These are phyloP conservation scores for Eciton burchellii DNA, from an alignment of 1,140 invertebrate genomes.

Conservation along the genomic window DNA sequence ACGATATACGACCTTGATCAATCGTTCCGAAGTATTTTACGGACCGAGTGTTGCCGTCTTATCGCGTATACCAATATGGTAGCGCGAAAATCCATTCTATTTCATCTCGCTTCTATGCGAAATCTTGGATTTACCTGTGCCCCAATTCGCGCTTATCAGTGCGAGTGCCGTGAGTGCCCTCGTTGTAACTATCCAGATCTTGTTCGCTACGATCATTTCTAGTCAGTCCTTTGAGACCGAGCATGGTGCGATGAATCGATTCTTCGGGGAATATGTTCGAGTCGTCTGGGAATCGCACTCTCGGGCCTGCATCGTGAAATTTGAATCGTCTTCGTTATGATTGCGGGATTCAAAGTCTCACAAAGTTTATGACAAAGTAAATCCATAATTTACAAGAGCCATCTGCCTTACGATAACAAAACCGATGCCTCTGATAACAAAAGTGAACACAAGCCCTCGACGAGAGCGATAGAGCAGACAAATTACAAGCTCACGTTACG, in stretches of 20 bases:
- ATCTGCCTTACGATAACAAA: not conserved
- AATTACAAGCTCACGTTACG: not conserved
- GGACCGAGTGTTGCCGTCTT: not conserved
- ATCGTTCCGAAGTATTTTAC: not conserved
- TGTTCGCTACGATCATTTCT: slow-evolving; percentile 85
- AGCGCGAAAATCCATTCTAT: not conserved
- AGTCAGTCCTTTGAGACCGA: slow-evolving; percentile 72
- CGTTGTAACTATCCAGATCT: slow-evolving; percentile 87
- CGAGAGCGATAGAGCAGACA: not conserved
- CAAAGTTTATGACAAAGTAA: not conserved
- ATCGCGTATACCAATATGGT: slow-evolving; percentile 7
- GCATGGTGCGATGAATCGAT: slow-evolving; percentile 59
- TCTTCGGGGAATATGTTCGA: slow-evolving; percentile 65
- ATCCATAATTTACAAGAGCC: not conserved
- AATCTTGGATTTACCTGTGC: slow-evolving; percentile 86
- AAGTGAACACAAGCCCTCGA: not conserved
- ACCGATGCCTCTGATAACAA: not conserved
- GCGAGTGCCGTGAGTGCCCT: slow-evolving; percentile 83
- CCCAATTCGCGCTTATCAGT: slow-evolving; percentile 87
- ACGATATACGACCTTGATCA: not conserved
- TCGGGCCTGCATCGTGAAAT: slow-evolving; percentile 62
- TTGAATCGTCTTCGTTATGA: slow-evolving; percentile 19
- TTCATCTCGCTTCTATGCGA: not conserved
- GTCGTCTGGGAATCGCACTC: slow-evolving; percentile 68
- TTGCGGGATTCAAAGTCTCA: not conserved